Conservation (phyloP, 2,888 invertebrate genomes). For the Drosophila atripex region DNA sequence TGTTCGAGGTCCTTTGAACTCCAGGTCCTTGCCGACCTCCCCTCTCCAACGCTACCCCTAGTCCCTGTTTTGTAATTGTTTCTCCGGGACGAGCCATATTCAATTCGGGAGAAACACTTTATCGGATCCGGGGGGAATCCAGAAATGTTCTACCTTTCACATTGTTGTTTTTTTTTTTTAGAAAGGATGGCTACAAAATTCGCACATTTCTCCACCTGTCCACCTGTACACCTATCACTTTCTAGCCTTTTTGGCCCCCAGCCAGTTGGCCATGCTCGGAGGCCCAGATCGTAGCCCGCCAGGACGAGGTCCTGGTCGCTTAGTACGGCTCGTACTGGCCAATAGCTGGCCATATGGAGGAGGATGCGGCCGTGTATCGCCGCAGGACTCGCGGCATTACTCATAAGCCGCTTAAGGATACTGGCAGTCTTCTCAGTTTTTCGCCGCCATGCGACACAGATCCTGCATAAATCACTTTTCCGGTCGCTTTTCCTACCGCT, state of each 20-base stretch:
- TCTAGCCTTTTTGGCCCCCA: slow-evolving; percentile 56
- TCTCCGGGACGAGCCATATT: slow-evolving; percentile 34
- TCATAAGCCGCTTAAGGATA: slow-evolving; percentile 65
- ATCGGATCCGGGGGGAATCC: neutral
- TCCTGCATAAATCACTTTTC: slow-evolving; percentile 43
- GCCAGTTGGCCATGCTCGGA: slow-evolving; percentile 40
- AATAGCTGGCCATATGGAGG: slow-evolving; percentile 47
- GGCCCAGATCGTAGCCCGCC: slow-evolving; percentile 15
- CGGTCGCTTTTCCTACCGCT: slow-evolving; percentile 8
- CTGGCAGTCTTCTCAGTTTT: slow-evolving; percentile 14
- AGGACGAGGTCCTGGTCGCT: neutral
- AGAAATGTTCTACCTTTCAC: slow-evolving; percentile 12
- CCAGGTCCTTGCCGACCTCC: neutral
- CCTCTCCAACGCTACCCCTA: neutral
- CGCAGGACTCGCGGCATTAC: slow-evolving; percentile 54
- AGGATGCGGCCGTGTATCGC: slow-evolving; percentile 35
- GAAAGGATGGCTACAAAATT: neutral
- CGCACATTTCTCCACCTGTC: slow-evolving; percentile 32
- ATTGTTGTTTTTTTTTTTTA: slow-evolving; percentile 10
- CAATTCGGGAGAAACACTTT: slow-evolving; percentile 46
- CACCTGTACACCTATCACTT: slow-evolving; percentile 70
- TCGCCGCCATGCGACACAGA: slow-evolving; percentile 15
- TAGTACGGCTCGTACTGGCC: slow-evolving; percentile 19
- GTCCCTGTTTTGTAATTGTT: slow-evolving; percentile 49
- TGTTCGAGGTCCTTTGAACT: slow-evolving; percentile 31